Conservation (phyloP, 2,797 vertebrate genomes). For the Carcharodon carcharias region DNA sequence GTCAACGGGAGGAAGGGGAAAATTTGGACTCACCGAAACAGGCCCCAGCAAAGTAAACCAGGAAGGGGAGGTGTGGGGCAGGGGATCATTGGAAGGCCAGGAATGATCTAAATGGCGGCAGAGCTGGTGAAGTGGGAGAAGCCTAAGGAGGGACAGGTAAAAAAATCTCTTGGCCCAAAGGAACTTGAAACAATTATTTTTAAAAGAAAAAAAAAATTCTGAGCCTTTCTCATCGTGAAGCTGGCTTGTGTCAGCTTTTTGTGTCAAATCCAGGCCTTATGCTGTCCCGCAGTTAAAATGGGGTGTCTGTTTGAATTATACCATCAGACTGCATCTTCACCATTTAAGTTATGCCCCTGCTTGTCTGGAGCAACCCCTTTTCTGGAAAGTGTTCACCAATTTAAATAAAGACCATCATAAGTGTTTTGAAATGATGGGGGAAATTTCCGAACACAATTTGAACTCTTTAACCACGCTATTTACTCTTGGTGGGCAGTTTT, state of each 20-base stretch:
- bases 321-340: not conserved
- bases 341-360: not conserved
- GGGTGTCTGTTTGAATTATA: not conserved
- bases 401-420: too few species aligned
- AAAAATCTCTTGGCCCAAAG: not conserved
- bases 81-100: not conserved
- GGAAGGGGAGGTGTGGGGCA: not conserved
- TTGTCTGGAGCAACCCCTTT: not conserved
- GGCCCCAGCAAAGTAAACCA: not conserved
- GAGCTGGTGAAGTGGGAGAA: not conserved
- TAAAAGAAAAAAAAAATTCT: too few species aligned
- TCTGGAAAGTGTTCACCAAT: not conserved
- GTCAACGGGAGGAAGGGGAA: not conserved
- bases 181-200: too few species aligned
- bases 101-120: too few species aligned
- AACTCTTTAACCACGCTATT: not conserved
- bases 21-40: not conserved
- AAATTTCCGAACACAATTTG: not conserved
- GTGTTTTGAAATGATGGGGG: not conserved
- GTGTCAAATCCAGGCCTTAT: not conserved
- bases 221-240: too few species aligned
- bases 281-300: not conserved
- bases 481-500: not conserved
- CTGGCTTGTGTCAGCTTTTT: not conserved
- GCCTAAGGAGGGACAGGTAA: too few species aligned